Base-by-base conservation (phyloP, 2,113 vertebrate genomes). In the Pseudopodoces humilis region DNA sequence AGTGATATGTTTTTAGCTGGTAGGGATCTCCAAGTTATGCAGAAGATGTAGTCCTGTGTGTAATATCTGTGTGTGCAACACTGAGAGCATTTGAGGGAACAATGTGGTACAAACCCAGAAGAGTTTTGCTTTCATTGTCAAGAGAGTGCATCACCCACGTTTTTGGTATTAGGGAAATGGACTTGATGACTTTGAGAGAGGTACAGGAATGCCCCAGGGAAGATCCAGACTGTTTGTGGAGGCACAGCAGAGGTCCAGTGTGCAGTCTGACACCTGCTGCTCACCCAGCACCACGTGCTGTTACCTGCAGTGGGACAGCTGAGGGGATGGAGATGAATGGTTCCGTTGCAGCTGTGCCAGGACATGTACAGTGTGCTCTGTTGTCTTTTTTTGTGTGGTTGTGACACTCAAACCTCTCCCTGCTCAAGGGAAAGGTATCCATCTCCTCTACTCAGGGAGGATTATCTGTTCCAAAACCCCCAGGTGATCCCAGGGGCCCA, bases 231-330 rank as follows among this genome's bases (percentile, higher is more conserved):
- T 79, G 46, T 35, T 65, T 74, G 43, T 24, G 23, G 35, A 53
- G n/a, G 69, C n/a, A n/a, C 46, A 5, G 1, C 13, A 20, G 17
- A 3, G 37, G 24, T 17, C 31, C 49, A 33, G 31, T 1, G 7
- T 1, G 16, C 3, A 2, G 24, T 58, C 53, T 49, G 5, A 6
- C 43, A 41, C 4, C 68, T 63, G 31, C 78, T 56, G 80, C 76
- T 33, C 16, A 0, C 39, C 7, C 9, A 5, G 39, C 4, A 1
- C 31, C 50, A 20, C 0, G 0, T 16, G 52, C 27, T 3, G 8
- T n/a, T 59, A 12, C 37, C 85, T 74, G 83, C 75, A 78, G 14
- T 0, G 14, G 58, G 47, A 56, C 43, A 31, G 67, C 56, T 2
- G 9, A 67, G 67, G 47, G 0, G 10, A 58, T 10, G 56, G 49